A percentile compares a stretch with the other conserved stretches of the same genome.
phyloP scores from a whole-genome alignment of 1,140 invertebrate species.

The Proales similis region DNA sequence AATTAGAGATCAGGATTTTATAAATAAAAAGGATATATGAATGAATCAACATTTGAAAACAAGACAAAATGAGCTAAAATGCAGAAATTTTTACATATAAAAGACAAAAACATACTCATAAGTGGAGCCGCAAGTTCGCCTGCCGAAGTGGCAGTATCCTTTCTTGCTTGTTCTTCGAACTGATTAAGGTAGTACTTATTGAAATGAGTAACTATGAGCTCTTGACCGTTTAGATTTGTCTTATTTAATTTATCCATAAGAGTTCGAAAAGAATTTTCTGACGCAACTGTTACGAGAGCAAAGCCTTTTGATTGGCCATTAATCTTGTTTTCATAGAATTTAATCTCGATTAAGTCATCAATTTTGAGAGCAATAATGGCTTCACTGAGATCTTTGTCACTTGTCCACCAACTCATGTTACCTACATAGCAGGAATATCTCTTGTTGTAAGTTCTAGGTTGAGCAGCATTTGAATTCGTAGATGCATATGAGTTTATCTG shows the following conservation, averaged over 20 bases:
- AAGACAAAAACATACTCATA: slow-evolving; percentile 2
- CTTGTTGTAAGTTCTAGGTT: background rate
- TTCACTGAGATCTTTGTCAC: slow-evolving; percentile 87
- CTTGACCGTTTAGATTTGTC: slow-evolving; percentile 87
- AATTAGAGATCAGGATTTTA: slow-evolving; percentile 7
- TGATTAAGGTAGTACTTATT: slow-evolving; percentile 77
- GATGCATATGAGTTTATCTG: too few relatives aligned
- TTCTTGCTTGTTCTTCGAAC: slow-evolving; percentile 56
- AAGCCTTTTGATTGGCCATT: slow-evolving; percentile 99
- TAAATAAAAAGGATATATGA: too few relatives aligned
- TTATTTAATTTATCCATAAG: slow-evolving; percentile 86
- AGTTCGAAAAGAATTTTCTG: slow-evolving; percentile 77
- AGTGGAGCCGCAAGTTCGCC: background rate
- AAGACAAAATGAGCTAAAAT: background rate
- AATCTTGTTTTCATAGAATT: slow-evolving; percentile 97
- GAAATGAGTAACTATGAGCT: slow-evolving; percentile 83
- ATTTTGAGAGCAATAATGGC: slow-evolving; percentile 77
- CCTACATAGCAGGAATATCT: slow-evolving; percentile 27
- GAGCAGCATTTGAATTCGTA: too few relatives aligned
- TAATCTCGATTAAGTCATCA: slow-evolving; percentile 88
- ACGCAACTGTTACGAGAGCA: slow-evolving; percentile 80
- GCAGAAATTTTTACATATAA: slow-evolving; percentile 27
- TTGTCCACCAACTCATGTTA: slow-evolving; percentile 66
- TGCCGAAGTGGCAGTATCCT: slow-evolving; percentile 40
- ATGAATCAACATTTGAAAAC: background rate